Percentiles rank a stretch among this genome's conserved stretches.
These are phyloP conservation scores for Leptura quadrifasciata DNA, from an alignment of 2,888 invertebrate species.

Conservation along the genomic window DNA sequence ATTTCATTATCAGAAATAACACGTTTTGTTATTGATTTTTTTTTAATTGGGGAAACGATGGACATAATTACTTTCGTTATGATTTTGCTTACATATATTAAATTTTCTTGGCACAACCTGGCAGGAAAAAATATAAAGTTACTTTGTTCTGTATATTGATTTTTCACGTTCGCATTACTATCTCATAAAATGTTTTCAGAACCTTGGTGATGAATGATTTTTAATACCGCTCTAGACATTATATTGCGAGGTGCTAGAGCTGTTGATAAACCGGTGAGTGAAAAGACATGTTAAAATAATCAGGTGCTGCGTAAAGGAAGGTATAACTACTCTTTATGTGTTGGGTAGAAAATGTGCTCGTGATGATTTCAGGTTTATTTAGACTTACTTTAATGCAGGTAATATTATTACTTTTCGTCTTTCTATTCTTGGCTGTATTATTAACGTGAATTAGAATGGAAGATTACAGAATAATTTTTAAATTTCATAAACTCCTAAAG, in stretches of 20 bases:
- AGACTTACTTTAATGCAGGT: neutral
- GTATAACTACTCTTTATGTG: neutral
- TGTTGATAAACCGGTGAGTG: conserved; percentile 11
- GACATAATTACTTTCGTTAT: no score
- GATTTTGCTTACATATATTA: no score
- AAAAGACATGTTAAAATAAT: conserved; percentile 15
- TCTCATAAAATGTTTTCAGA: neutral
- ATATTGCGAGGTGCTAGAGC: neutral
- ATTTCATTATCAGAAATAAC: neutral
- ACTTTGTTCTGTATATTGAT: neutral
- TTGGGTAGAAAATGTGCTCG: neutral
- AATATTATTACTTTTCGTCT: neutral
- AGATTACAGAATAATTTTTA: no score
- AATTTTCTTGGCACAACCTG: no score
- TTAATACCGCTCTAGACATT: neutral
- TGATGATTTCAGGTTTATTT: neutral
- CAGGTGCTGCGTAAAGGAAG: conserved; percentile 13
- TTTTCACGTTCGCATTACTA: neutral
- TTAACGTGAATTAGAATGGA: neutral
- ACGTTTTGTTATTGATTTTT: neutral
- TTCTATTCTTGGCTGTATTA: neutral
- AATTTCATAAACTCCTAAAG: no score
- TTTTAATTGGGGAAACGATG: neutral
- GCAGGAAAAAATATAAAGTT: no score
- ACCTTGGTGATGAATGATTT: neutral